phyloP scores from a whole-genome alignment of 2,113 vertebrate genomes.

The Canis aureus region DNA sequence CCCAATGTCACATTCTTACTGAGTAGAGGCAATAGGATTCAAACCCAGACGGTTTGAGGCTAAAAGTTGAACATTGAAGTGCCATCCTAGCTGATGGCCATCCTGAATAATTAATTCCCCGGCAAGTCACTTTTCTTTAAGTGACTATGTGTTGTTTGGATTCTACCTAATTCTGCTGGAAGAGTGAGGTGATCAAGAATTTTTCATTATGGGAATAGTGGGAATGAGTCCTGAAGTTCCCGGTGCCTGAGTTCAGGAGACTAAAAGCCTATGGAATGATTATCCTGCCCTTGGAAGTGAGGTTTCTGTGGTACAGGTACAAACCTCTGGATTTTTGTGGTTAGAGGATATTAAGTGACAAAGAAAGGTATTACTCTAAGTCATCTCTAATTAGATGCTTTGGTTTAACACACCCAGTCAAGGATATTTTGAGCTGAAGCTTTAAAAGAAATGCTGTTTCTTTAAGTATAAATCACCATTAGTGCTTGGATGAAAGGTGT shows the following conservation, averaged over 20 bases:
- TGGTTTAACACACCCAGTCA: constrained; percentile 68
- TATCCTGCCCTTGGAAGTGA: constrained; percentile 49
- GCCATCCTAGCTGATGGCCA: background rate
- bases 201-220: background rate
- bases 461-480: constrained; percentile 8
- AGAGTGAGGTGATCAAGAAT: background rate
- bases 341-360: constrained; percentile 72
- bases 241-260: constrained; percentile 33
- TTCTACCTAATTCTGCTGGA: background rate
- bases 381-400: constrained; percentile 79
- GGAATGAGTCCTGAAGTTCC: background rate
- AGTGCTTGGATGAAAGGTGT: background rate
- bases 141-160: background rate
- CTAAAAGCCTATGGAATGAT: constrained; percentile 17
- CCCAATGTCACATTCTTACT: background rate
- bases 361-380: constrained; percentile 72
- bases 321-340: constrained; percentile 66
- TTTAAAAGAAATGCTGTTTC: constrained; percentile 58
- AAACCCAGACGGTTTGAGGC: background rate
- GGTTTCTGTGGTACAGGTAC: constrained; percentile 70
- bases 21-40: background rate
- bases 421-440: constrained; percentile 70
- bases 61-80: constrained; percentile 1
- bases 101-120: background rate
- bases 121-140: background rate